These are phyloP conservation scores for Acleris laterana DNA, from an alignment of 2,888 invertebrate genomes.

Conservation along the genomic window DNA sequence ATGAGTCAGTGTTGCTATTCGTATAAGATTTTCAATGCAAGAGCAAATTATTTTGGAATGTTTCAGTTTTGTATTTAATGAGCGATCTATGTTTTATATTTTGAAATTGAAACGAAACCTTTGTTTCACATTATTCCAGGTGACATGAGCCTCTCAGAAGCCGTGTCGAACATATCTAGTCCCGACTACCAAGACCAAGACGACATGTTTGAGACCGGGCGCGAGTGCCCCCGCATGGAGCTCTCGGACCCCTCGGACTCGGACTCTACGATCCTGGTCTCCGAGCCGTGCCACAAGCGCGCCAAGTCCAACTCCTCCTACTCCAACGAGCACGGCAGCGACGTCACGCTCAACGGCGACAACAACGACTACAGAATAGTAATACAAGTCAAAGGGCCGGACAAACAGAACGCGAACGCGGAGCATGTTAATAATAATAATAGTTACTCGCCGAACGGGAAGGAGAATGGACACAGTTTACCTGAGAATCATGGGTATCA, in stretches of 20 bases:
- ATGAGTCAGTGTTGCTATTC: no score
- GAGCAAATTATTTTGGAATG: no score
- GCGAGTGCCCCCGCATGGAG: conserved; percentile 92
- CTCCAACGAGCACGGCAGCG: conserved; percentile 83
- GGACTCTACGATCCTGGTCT: conserved; percentile 93
- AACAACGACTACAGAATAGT: conserved; percentile 89
- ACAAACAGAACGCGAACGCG: conserved; percentile 67
- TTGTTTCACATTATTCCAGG: conserved; percentile 75
- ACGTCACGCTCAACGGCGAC: conserved; percentile 82
- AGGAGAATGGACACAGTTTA: conserved; percentile 76
- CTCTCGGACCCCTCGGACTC: conserved; percentile 95
- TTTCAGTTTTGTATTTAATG: no score
- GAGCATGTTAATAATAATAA: conserved; percentile 72
- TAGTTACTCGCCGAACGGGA: conserved; percentile 76
- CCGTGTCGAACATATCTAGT: conserved; percentile 94
- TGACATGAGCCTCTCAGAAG: conserved; percentile 93
- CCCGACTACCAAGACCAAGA: conserved; percentile 95
- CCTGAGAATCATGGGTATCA: conserved; percentile 86
- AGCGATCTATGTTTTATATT: no score
- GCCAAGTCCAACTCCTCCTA: conserved; percentile 76
- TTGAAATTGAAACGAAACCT: conserved; percentile 39
- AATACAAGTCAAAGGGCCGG: conserved; percentile 87
- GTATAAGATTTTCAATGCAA: no score
- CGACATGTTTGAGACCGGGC: conserved; percentile 90
- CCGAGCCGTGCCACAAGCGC: conserved; percentile 88